These are phyloP conservation scores for Drosophila funebris DNA, from an alignment of 1,140 invertebrate genomes.

Conservation along the genomic window DNA sequence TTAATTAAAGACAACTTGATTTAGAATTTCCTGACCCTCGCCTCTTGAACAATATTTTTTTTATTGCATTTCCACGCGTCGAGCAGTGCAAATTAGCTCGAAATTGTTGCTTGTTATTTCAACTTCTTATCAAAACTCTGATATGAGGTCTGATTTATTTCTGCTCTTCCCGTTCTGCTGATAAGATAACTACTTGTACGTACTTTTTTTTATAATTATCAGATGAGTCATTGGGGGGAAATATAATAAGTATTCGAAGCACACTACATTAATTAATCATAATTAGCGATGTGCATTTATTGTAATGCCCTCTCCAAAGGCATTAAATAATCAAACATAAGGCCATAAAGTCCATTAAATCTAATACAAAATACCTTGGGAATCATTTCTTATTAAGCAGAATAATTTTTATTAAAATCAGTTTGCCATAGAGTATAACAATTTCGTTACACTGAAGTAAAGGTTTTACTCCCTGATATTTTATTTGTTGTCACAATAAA, in stretches of 20 bases:
- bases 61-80: slow-evolving; percentile 16
- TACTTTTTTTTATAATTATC: slow-evolving; percentile 28
- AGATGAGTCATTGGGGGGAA: slow-evolving; percentile 22
- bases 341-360: not conserved
- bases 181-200: slow-evolving; percentile 59
- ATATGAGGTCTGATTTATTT: slow-evolving; percentile 66
- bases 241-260: slow-evolving; percentile 32
- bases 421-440: too few species aligned
- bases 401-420: too few species aligned
- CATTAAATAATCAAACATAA: not conserved
- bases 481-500: slow-evolving; percentile 30
- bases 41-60: not conserved
- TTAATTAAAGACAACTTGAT: slow-evolving; percentile 62
- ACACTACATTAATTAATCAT: slow-evolving; percentile 57
- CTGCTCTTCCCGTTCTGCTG: slow-evolving; percentile 20
- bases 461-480: too few species aligned
- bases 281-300: slow-evolving; percentile 46
- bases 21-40: slow-evolving; percentile 20
- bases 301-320: not conserved
- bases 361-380: too few species aligned
- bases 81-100: slow-evolving; percentile 10
- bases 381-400: too few species aligned
- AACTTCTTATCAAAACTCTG: slow-evolving; percentile 42
- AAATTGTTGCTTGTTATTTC: slow-evolving; percentile 25
- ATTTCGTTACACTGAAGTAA: too few species aligned